These are phyloP conservation scores for Sebastes aleutianus DNA, from an alignment of 2,797 vertebrate species.

Conservation along the genomic window DNA sequence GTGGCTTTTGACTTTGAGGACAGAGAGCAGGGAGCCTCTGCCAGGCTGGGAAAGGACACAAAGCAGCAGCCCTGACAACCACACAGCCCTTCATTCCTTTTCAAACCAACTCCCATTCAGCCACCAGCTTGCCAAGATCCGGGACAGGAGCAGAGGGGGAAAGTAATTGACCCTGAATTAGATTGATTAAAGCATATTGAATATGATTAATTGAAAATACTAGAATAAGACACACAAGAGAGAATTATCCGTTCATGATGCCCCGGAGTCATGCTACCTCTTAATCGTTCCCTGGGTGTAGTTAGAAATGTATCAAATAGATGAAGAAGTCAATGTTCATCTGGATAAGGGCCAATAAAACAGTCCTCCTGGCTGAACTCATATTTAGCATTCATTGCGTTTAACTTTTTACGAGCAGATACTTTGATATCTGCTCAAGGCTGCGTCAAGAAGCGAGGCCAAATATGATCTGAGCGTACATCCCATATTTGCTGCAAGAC, in stretches of 20 bases:
- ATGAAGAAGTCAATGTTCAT: conserved; percentile 61
- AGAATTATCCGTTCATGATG: conserved; percentile 27
- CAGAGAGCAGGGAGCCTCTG: conserved; percentile 39
- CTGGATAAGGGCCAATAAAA: conserved; percentile 48
- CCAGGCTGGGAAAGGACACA: conserved; percentile 63
- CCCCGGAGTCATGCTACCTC: conserved; percentile 35
- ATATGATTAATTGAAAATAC: conserved; percentile 65
- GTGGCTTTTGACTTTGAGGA: conserved; percentile 56
- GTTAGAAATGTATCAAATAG: conserved; percentile 47
- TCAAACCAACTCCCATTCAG: conserved; percentile 51
- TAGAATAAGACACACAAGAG: conserved; percentile 41
- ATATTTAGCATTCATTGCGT: conserved; percentile 54
- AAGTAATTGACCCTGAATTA: conserved; percentile 60
- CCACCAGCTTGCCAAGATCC: conserved; percentile 44
- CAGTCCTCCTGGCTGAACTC: conserved; percentile 23
- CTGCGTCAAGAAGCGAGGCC: conserved; percentile 39
- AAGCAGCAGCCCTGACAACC: conserved; percentile 57
- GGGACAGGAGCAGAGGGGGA: conserved; percentile 28
- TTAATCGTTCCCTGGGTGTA: conserved; percentile 31
- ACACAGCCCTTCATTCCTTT: conserved; percentile 44
- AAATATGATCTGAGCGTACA: conserved; percentile 30
- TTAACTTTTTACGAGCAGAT: conserved; percentile 37
- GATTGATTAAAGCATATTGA: conserved; percentile 60
- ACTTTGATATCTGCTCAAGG: conserved; percentile 50
- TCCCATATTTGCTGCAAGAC: conserved; percentile 33